Base-by-base conservation (phyloP, 2,797 vertebrate species). In the Argyrosomus regius region DNA sequence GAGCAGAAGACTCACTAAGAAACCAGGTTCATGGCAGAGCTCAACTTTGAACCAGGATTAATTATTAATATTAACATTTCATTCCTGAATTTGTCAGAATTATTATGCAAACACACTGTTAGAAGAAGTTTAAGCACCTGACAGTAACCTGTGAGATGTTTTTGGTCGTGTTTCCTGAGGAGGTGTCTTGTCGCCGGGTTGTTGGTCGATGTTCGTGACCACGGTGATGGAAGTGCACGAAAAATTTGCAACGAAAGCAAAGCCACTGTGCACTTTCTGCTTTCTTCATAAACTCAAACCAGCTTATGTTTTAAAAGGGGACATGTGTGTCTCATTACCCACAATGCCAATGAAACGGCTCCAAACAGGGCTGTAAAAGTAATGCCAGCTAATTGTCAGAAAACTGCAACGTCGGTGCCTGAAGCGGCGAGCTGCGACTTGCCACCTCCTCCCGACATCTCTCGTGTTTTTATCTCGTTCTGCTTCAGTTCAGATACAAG, bases 301-400 rank as follows among this genome's bases (percentile, higher is more conserved):
- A 31, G 75, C 57, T 60, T 5, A 48, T 0, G 18, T 70, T 39
- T 63, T 2, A 54, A 68, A 41, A 45, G 24, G 16, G n/a, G 8
- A 70, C 79, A 78, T 7, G 45, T 81, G 87, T 0, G 60, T 62
- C 83, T 82, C 41, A n/a, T 86, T 87, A 79, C 61, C 69, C 61
- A 66, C 20, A 0, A 18, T 20, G 28, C 78, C 78, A 41, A 41
- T 77, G 61, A 82, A 85, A 78, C 17, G 0, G 18, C 53, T 43
- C 69, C 53, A 57, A 75, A 85, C 59, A 1, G 65, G 52, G 48
- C 56, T 45, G 74, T 82, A 82, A 88, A 39, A 90, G 41, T 53
- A 56, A 75, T 0, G 54, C 16, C 31, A 4, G 76, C 60, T 76
- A 76, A 87, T 74, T 66, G 66, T 26, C 48, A 70, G 68, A 65